Conservation (phyloP, 2,113 vertebrate genomes). For the Tenrec ecaudatus region DNA sequence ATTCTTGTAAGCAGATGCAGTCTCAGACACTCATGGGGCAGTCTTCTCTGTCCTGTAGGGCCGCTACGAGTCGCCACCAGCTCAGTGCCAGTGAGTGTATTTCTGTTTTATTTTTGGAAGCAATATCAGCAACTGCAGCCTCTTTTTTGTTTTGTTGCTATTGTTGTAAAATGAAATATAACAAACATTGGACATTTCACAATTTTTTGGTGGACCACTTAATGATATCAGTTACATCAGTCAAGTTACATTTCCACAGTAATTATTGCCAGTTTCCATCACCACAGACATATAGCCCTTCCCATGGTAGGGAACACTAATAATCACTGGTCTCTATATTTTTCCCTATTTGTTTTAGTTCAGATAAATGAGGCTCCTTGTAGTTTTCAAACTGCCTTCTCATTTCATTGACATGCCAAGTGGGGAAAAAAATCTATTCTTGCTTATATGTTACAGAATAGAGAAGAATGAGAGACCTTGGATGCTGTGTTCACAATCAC, state of each 20-base stretch:
- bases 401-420: not conserved
- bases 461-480: not conserved
- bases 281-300: not conserved
- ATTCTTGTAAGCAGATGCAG: no score
- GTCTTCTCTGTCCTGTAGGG: no score
- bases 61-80: no score
- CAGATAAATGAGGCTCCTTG: not conserved
- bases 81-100: no score
- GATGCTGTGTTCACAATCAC: not conserved
- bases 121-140: not conserved
- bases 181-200: not conserved
- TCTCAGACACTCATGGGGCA: no score
- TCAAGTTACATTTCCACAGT: not conserved
- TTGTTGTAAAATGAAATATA: not conserved
- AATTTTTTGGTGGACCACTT: not conserved
- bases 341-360: not conserved
- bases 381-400: not conserved
- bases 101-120: not conserved
- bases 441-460: conserved; percentile 37
- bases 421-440: not conserved
- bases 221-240: not conserved
- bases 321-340: not conserved
- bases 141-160: not conserved
- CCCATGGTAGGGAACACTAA: not conserved
- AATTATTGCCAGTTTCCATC: not conserved